phyloP scores from a whole-genome alignment of 1,140 invertebrate genomes.

The Philotrypesis tridentata region DNA sequence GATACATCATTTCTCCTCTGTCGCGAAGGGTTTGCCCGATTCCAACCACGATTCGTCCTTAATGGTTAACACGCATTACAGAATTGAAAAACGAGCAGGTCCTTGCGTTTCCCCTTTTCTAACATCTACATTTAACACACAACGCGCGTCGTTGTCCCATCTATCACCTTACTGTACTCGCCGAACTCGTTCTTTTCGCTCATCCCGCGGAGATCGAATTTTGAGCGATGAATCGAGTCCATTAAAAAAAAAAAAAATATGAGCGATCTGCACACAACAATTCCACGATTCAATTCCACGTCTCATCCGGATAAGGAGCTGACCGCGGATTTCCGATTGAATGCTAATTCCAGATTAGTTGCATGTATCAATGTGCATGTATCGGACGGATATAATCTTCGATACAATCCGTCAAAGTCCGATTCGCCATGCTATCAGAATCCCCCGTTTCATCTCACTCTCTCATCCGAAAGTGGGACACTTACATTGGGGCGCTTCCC shows the following conservation, averaged over 20 bases:
- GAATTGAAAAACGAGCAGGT: neutral
- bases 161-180: no score
- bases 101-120: neutral
- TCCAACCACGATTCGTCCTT: neutral
- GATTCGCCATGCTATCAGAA: neutral
- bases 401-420: neutral
- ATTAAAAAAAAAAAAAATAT: no score
- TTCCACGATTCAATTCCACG: no score
- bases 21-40: neutral
- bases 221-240: no score
- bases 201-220: no score
- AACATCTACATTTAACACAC: no score
- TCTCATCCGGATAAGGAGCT: neutral
- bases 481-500: neutral
- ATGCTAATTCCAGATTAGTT: neutral
- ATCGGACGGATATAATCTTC: neutral
- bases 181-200: no score
- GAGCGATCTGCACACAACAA: no score
- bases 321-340: neutral
- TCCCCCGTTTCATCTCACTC: neutral
- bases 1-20: neutral
- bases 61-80: neutral
- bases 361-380: no score
- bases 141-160: no score
- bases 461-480: neutral